Percentiles rank a stretch among this genome's conserved stretches.
These are phyloP conservation scores for Elysia chlorotica DNA, from an alignment of 1,140 invertebrate species.

Conservation along the genomic window DNA sequence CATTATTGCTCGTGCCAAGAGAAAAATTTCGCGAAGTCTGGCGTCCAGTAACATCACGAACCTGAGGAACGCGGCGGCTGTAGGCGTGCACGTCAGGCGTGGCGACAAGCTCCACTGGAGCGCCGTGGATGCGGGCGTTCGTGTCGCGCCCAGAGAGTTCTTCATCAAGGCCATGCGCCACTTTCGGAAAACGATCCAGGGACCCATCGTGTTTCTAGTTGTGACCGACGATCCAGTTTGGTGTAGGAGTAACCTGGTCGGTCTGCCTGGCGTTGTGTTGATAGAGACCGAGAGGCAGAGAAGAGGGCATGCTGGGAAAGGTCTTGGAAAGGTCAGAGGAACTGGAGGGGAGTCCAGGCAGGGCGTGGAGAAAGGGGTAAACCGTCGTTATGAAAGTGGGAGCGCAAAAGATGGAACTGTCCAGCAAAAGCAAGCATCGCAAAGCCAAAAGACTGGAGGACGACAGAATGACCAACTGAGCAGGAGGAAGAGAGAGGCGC, in stretches of 20 bases:
- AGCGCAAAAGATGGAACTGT: no score
- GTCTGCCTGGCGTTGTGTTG: slow-evolving; percentile 14
- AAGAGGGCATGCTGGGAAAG: no score
- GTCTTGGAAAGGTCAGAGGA: no score
- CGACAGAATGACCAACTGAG: no score
- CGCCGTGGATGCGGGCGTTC: slow-evolving; percentile 23
- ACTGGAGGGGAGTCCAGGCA: no score
- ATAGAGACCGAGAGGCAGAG: no score
- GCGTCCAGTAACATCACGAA: slow-evolving; percentile 7
- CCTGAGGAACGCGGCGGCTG: slow-evolving; percentile 18
- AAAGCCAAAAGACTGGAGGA: no score
- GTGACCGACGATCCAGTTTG: slow-evolving; percentile 35
- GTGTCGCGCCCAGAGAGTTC: slow-evolving; percentile 22
- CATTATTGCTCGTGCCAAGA: slow-evolving; percentile 20
- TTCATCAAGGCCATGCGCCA: slow-evolving; percentile 33
- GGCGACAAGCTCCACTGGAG: slow-evolving; percentile 36
- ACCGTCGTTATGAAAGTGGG: no score
- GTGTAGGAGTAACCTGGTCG: slow-evolving; percentile 19
- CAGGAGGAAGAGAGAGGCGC: no score
- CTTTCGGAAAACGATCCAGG: slow-evolving; percentile 21
- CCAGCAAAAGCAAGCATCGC: no score
- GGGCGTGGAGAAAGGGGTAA: no score
- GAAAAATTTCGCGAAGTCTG: slow-evolving; percentile 6
- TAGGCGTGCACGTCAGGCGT: slow-evolving; percentile 43
- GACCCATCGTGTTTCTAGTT: slow-evolving; percentile 33